A percentile compares a stretch with the other conserved stretches of the same genome.
These are phyloP conservation scores for Poecilia gillii DNA, from an alignment of 2,797 vertebrate genomes.

Conservation along the genomic window DNA sequence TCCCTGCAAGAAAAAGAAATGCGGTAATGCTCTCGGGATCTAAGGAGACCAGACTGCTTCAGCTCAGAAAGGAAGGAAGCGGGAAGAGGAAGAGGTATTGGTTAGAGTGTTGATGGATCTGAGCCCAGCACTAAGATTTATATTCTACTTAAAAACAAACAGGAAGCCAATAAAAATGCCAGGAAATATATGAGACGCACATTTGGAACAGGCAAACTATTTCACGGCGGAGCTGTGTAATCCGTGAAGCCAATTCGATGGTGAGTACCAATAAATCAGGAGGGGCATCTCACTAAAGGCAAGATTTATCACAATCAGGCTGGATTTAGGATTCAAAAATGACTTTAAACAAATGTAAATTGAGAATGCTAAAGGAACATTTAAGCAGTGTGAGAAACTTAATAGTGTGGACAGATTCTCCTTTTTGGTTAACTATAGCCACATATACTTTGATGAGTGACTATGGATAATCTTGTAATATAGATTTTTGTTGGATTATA, in stretches of 20 bases:
- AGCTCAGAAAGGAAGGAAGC: background rate
- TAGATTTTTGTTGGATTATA: background rate
- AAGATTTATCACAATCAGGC: conserved; percentile 30
- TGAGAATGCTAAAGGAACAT: conserved; percentile 16
- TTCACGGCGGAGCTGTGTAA: conserved; percentile 8
- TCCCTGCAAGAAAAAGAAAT: background rate
- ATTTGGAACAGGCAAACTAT: conserved; percentile 17
- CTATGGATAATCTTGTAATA: background rate
- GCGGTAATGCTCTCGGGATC: background rate
- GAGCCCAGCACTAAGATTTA: background rate
- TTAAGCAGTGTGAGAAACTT: conserved; percentile 10
- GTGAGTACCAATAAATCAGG: conserved; percentile 30
- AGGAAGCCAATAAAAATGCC: conserved; percentile 21
- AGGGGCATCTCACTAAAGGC: conserved; percentile 19
- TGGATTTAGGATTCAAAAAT: conserved; percentile 12
- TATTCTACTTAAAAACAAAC: conserved; percentile 26
- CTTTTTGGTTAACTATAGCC: background rate
- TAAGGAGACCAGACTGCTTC: background rate
- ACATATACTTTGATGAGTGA: background rate
- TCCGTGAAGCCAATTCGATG: conserved; percentile 24
- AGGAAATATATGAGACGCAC: conserved; percentile 23
- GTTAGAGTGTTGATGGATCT: conserved; percentile 14
- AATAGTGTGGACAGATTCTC: background rate
- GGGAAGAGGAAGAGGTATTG: background rate
- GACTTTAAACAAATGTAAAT: conserved; percentile 16